Evolutionary conservation across 2,888 invertebrate genomes (phyloP), one percentile per base, ranked within the genome.

Genomic region (Oasisia sp.): DNA sequence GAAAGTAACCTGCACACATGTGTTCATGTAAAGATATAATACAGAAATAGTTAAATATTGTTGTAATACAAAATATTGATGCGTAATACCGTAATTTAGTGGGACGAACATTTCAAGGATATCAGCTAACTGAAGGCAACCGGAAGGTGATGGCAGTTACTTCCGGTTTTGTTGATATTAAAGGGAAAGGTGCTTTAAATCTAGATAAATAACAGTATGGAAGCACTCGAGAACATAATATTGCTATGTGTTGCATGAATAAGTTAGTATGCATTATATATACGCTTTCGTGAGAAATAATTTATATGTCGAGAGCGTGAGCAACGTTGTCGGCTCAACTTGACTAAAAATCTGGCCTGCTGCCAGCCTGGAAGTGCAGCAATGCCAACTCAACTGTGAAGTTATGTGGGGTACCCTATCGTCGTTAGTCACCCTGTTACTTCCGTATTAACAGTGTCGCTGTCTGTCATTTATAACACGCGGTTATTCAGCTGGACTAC

Each of bases 131-230:
- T n/a, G 7, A 74, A 74, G n/a, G 19, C 74, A 74, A 74, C 74
- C 74, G 74, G 74, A 74, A 74, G 74, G 74, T 74, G 74, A 74
- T 74, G 74, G 74, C 74, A 74, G 74, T 74, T 74, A 74, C 74
- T 74, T 74, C 74, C 74, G 74, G 27, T 74, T 74, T 74, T 7
- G 74, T 74, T 74, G 74, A 74, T n/a, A 27, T 74, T 74, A 74
- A 74, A 74, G 7, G 27, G 74, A 74, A 74, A 74, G 50, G 74
- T 74, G 74, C 27, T 27, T 27, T 74, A 74, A n/a, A 27, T 74
- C 74, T 74, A 27, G 74, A 74, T 7, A 74, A 27, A 27, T 74
- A 74, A 74, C 74, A 74, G 74, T 74, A 74, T 74, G 74, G 74
- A 74, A 74, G 74, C 74, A 74, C n/a, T 74, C 74, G 27, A 74